Conservation (phyloP, 2,888 invertebrate species). For the Fissipunctia ypsillon region DNA sequence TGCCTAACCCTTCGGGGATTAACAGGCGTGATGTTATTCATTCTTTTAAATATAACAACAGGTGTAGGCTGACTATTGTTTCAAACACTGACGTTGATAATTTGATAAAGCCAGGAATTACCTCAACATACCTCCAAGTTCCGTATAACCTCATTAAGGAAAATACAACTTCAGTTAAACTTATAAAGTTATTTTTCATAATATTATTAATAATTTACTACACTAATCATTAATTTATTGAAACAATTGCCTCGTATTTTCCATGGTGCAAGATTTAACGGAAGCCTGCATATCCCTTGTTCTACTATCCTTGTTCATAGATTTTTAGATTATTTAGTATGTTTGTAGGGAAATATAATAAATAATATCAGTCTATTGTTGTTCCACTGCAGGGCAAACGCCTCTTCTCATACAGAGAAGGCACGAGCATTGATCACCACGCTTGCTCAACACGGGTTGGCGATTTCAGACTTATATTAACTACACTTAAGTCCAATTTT, state of each 20-base stretch:
- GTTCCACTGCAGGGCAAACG: too few relatives aligned
- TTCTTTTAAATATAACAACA: neutral
- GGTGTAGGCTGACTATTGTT: conserved; percentile 4
- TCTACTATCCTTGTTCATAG: neutral
- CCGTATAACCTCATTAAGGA: conserved; percentile 42
- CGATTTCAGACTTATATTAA: too few relatives aligned
- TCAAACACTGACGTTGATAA: conserved; percentile 26
- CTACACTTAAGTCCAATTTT: too few relatives aligned
- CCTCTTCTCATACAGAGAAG: too few relatives aligned
- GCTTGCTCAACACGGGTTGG: too few relatives aligned
- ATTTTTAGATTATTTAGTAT: conserved; percentile 19
- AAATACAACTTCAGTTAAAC: conserved; percentile 15
- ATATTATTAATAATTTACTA: conserved; percentile 15
- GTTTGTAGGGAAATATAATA: neutral
- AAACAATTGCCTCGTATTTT: conserved; percentile 57
- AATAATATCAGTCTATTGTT: too few relatives aligned
- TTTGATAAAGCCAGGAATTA: conserved; percentile 31
- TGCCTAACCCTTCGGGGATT: too few relatives aligned
- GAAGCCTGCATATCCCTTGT: neutral
- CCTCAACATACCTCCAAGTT: conserved; percentile 21
- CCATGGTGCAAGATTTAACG: conserved; percentile 37
- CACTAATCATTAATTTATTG: conserved; percentile 29
- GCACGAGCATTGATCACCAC: too few relatives aligned
- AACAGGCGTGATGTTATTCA: neutral
- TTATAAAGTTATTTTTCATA: conserved; percentile 53